Conservation (phyloP, 2,113 vertebrate genomes). For the Clupea harengus region DNA sequence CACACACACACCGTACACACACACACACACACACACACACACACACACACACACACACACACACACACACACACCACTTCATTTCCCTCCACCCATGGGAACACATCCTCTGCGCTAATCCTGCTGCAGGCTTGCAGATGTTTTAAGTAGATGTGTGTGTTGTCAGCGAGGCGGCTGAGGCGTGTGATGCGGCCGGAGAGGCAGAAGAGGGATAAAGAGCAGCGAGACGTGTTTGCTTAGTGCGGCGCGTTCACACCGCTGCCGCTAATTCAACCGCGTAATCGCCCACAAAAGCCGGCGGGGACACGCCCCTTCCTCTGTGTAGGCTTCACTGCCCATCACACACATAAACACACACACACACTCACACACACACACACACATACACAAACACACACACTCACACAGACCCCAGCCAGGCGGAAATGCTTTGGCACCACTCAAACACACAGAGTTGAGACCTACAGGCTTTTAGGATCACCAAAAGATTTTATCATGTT, state of each 20-base stretch:
- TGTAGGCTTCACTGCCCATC: neutral
- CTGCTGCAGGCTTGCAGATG: neutral
- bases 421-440: too few relatives aligned
- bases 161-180: neutral
- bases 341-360: too few relatives aligned
- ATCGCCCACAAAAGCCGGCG: neutral
- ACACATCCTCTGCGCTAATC: neutral
- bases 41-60: too few relatives aligned
- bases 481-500: too few relatives aligned
- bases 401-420: too few relatives aligned
- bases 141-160: neutral
- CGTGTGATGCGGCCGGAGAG: neutral
- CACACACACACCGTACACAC: too few relatives aligned
- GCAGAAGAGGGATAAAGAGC: neutral
- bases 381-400: neutral
- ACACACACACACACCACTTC: neutral
- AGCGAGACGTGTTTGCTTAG: neutral
- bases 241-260: neutral
- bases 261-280: neutral
- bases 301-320: neutral
- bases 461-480: too few relatives aligned
- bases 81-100: neutral
- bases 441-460: too few relatives aligned
- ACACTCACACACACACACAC: neutral
- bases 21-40: neutral